A percentile compares a stretch with the other conserved stretches of the same genome.
Evolutionary conservation across 2,797 vertebrate genomes (phyloP).

Genomic region (Ctenopoma multispine): DNA sequence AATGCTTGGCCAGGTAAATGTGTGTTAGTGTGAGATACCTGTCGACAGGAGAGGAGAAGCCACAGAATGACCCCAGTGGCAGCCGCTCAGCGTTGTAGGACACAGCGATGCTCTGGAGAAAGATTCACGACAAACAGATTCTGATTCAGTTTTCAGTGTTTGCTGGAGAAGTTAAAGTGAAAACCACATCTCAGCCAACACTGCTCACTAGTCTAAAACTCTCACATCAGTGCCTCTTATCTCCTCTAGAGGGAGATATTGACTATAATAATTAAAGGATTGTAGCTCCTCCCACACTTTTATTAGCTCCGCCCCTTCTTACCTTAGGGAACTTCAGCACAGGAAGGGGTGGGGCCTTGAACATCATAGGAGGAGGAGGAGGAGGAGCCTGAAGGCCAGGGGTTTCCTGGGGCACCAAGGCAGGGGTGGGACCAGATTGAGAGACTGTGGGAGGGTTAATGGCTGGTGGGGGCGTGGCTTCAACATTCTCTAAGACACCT

Average conservation of each 20-base stretch:
- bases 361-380: constrained; percentile 27
- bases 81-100: constrained; percentile 71
- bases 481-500: constrained; percentile 75
- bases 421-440: constrained; percentile 3
- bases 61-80: constrained; percentile 67
- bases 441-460: not conserved
- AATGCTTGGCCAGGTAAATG: too few relatives aligned
- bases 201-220: too few relatives aligned
- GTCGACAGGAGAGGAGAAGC: constrained; percentile 90
- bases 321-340: constrained; percentile 88
- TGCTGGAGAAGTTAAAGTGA: too few relatives aligned
- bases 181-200: too few relatives aligned
- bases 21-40: constrained; percentile 79
- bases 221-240: too few relatives aligned
- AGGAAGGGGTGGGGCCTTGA: constrained; percentile 73
- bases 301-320: constrained; percentile 45
- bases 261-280: too few relatives aligned
- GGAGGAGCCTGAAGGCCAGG: constrained; percentile 40
- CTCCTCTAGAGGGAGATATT: constrained; percentile 5
- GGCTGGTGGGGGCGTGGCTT: constrained; percentile 59
- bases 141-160: not conserved
- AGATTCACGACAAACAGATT: not conserved
- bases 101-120: constrained; percentile 87
- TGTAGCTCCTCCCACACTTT: too few relatives aligned
- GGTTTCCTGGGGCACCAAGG: not conserved